These are phyloP conservation scores for Arctocebus calabarensis DNA, from an alignment of 2,797 vertebrate genomes.

Conservation along the genomic window DNA sequence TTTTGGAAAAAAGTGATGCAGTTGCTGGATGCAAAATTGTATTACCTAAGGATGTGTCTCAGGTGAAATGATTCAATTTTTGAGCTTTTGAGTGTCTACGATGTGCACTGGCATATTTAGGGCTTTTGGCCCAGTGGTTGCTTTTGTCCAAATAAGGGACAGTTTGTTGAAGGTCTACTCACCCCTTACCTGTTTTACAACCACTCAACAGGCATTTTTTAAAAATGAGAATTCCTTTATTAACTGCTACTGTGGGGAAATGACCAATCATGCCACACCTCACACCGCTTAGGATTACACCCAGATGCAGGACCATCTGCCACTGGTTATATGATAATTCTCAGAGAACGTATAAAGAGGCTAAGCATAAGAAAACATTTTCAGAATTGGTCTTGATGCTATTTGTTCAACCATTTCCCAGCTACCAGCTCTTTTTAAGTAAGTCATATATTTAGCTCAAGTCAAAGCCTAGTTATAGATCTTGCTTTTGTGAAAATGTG, in stretches of 20 bases:
- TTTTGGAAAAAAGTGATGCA: background rate
- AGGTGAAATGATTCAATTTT: background rate
- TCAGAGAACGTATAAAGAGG: conserved; percentile 18
- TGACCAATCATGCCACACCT: conserved; percentile 12
- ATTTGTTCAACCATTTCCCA: conserved; percentile 42
- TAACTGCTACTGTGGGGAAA: conserved; percentile 2
- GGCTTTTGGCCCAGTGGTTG: background rate
- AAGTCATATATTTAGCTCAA: conserved; percentile 66
- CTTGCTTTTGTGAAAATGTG: conserved; percentile 63
- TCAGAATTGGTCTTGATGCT: conserved; percentile 63
- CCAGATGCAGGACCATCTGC: conserved; percentile 15
- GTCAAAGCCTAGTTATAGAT: conserved; percentile 58
- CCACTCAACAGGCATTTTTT: background rate
- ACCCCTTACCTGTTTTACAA: background rate
- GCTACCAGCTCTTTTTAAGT: conserved; percentile 52
- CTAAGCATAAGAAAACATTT: conserved; percentile 57
- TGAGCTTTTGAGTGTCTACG: background rate
- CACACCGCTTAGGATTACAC: conserved; percentile 23
- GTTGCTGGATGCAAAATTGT: background rate
- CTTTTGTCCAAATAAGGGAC: background rate
- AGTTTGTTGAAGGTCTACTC: conserved; percentile 1
- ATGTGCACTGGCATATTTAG: background rate
- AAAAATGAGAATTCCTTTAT: conserved; percentile 50
- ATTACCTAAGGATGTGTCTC: background rate
- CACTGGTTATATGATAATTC: conserved; percentile 16